Percentiles rank a stretch among this genome's conserved stretches.
These are phyloP conservation scores for Macrochelys suwanniensis DNA, from an alignment of 2,797 vertebrate genomes.

Conservation along the genomic window DNA sequence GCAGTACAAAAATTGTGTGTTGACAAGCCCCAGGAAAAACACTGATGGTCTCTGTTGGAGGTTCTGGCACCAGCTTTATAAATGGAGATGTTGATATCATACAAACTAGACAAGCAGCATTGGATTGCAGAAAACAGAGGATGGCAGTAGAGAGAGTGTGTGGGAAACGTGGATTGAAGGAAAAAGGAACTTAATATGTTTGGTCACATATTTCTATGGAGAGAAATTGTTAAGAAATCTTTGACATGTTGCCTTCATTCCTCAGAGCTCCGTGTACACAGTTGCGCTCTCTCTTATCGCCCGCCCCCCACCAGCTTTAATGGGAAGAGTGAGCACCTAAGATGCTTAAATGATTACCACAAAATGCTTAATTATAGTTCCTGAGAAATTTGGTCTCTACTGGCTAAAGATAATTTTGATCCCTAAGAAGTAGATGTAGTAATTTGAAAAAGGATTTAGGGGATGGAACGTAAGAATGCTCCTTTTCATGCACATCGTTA, in stretches of 20 bases:
- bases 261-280: background rate
- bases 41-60: background rate
- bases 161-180: background rate
- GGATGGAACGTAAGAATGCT: background rate
- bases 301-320: background rate
- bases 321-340: background rate
- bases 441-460: background rate
- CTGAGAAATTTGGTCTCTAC: background rate
- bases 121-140: background rate
- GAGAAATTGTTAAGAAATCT: background rate
- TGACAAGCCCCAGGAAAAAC: background rate
- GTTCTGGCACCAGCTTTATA: background rate
- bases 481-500: background rate
- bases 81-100: fast-evolving
- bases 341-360: background rate
- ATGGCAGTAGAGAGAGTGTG: background rate
- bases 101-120: background rate
- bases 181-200: background rate
- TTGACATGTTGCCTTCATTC: background rate
- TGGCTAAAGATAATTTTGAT: background rate
- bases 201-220: background rate
- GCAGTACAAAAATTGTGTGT: background rate
- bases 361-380: background rate
- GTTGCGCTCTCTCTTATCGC: background rate
- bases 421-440: background rate